Base-by-base conservation (phyloP, 2,797 vertebrate species). In the Hemitrygon akajei region DNA sequence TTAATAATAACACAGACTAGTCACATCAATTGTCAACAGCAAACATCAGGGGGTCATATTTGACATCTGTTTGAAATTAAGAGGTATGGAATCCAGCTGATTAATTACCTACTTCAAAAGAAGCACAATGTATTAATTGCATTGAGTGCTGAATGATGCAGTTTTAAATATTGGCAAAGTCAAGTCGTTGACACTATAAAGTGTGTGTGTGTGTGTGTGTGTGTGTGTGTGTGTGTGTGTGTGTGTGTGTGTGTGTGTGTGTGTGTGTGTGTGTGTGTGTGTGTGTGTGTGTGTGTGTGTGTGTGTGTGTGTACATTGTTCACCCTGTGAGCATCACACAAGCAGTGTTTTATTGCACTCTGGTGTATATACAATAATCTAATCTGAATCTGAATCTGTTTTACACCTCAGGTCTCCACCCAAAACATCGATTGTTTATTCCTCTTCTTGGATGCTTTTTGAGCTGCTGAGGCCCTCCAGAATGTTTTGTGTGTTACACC, bases 71-170 rank as follows among this genome's bases (percentile, higher is more conserved):
- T 87, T 95, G 94, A 95, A 94, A 95, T 94, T 94, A 94, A 94
- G 82, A 95, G 93, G 95, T 66, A 71, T 93, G 94, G 94, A 94
- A 94, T 95, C 94, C 93, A 94, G 89, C 66, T 95, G 93, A 95
- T 94, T 94, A 94, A 95, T 95, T 94, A 71, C 60, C 40, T 94
- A 95, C 71, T 92, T 95, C 34, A 94, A 94, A 95, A 94, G 94
- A 95, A 96, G 94, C 91, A 96, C 16, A 63, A 58, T 2, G 93
- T 95, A 93, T 94, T 95, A 96, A 95, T 96, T 86, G 95, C 94
- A 3, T 79, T 22, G 94, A n/a, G 93, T 0, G 0, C 94, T 95
- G 94, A 95, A 94, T 47, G 91, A 3, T 27, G 40, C 25, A 27
- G 25, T 56, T 47, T 47, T 92, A 92, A 6, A 89, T 30, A 93